Base-by-base conservation (phyloP, 2,888 invertebrate genomes). In the Brenthis daphne region DNA sequence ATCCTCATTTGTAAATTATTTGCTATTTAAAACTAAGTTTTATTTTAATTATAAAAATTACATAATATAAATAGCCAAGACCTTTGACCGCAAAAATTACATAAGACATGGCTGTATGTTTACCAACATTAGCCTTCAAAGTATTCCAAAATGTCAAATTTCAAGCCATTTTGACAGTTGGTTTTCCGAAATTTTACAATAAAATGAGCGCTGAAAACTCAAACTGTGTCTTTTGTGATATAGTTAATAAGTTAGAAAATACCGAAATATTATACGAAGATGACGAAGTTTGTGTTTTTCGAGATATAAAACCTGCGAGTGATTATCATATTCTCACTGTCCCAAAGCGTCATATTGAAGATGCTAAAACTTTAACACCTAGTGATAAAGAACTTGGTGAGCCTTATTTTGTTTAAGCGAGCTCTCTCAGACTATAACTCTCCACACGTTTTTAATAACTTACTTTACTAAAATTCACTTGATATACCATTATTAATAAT, bases 301-400 rank as follows among this genome's bases (percentile, higher is more conserved):
- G 95, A 50, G 98, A 98, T 80, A 97, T 94, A 13, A 95, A 95
- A 80, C 98, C 98, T 4, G 97, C 96, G 0, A 94, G 97, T 0
- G 94, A 94, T 14, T 94, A 95, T 85, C 98, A 99, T 83, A 95
- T 95, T 79, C 90, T 98, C 71, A 95, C 97, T 16, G 93, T 97
- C 48, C 95, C 97, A 0, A 96, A 95, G 81, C 88, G 90, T 55
- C 98, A 99, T 84, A 95, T 97, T 69, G 92, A 93, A 29, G 96
- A 96, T 88, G 95, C 95, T 0, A 97, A 96, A 84, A 84, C 83
- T n/a, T 90, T 98, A 48, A 94, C 90, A 50, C 79, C 90, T 8
- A 90, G 94, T 24, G 95, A 98, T 90, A 95, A 95, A 86, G 89
- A 92, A 74, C 84, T 96, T 82, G 94, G 98, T 98, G 91, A 93